phyloP scores from a whole-genome alignment of 2,888 invertebrate genomes.

The Cheiracanthium punctorium region DNA sequence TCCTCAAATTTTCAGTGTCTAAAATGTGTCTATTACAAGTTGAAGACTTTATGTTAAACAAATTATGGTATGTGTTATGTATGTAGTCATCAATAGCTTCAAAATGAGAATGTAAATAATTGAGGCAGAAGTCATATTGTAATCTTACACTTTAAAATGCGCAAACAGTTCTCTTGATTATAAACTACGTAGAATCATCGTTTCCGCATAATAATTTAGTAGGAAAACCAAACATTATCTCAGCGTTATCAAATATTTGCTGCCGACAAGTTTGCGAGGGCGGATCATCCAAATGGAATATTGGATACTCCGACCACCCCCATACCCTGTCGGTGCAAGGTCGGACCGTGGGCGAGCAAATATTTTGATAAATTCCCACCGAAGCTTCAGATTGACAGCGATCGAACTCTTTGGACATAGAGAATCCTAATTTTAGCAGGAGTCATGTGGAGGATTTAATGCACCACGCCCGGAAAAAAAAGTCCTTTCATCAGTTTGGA shows the following conservation, averaged over 20 bases:
- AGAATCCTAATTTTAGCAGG: conserved; percentile 43
- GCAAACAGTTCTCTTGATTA: too few species aligned
- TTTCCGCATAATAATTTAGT: too few species aligned
- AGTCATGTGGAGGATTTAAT: conserved; percentile 3
- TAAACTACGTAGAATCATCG: too few species aligned
- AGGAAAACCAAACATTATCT: too few species aligned
- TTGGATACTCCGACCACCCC: neutral
- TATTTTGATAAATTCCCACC: conserved; percentile 63
- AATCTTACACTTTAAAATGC: too few species aligned
- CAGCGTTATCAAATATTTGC: neutral
- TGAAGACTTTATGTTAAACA: too few species aligned
- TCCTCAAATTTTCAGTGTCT: too few species aligned
- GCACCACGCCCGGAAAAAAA: neutral
- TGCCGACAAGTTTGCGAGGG: neutral
- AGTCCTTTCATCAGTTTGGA: conserved; percentile 7
- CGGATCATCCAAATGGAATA: neutral
- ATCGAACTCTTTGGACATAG: conserved; percentile 32
- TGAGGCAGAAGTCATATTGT: too few species aligned
- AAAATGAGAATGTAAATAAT: too few species aligned
- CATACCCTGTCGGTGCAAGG: conserved; percentile 19
- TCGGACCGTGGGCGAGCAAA: conserved; percentile 58
- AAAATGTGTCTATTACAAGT: too few species aligned
- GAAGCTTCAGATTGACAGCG: conserved; percentile 32
- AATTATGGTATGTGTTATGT: too few species aligned
- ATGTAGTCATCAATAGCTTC: too few species aligned